Base-by-base conservation (phyloP, 2,797 vertebrate genomes). In the Neomorphus geoffroyi region DNA sequence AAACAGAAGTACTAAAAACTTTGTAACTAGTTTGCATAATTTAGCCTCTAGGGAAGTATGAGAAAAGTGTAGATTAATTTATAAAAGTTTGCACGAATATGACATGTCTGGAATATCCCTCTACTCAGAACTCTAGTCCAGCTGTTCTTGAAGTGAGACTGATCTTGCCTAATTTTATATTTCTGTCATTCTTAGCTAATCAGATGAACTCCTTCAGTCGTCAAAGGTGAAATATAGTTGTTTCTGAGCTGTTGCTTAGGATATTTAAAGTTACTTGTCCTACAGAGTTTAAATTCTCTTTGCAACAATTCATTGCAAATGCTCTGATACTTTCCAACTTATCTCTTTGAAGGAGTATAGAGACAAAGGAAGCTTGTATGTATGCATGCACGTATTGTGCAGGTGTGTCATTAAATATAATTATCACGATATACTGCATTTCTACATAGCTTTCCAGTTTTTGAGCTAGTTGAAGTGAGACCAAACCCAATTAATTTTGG, bases 1-100 rank as follows among this genome's bases (percentile, higher is more conserved):
- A 57, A 75, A 46, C 7, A 46, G 13, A 84, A 62, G 9, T 60
- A 35, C 53, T 43, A 35, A 67, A 83, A 75, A 17, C 1, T 7
- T 50, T 43, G 23, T 9, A 60, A 58, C 4, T 30, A 28, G 6
- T 61, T 80, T 69, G 6, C 6, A 43, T 64, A 51, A 66, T 61
- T 80, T 51, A 66, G 6, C 8, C 60, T 51, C 13, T 69, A 33
- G 9, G 26, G 66, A 75, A 75, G 19, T 41, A 62, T 32, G 6
- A 70, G 6, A 58, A 70, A 70, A 28, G 1, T 4, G 15, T 11
- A 35, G 65, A 48, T 23, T 65, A 66, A 54, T 70, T 57, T 54
- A 35, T 13, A n/a, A 3, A 84, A 58, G 2, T 67, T 64, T 67
- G 0, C 16, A 13, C 5, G 7, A 64, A 50, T 27, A 54, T 0